Base-by-base conservation (phyloP, 2,797 vertebrate species). In the Micromesistius poutassou region DNA sequence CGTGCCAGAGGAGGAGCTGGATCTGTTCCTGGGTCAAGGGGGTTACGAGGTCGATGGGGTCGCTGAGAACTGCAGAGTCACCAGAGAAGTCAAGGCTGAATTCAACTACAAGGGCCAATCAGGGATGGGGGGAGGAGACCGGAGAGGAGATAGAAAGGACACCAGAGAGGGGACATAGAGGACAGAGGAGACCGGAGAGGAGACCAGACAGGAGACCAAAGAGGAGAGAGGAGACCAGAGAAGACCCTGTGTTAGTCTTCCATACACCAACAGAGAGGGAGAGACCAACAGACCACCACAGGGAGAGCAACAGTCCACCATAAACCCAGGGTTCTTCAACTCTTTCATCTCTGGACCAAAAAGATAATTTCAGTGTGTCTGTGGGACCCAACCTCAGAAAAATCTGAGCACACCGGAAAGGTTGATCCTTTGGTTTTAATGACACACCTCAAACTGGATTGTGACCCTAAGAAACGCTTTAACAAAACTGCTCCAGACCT, bases 71-170 rank as follows among this genome's bases (percentile, higher is more conserved):
- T 93, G 95, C 91, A 87, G 93, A 95, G 91, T 97, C 94, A 83
- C 95, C 97, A 92, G 96, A 98, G 87, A 95, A 81, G 87, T 97
- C 95, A 87, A 79, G 90, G 87, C 87, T 82, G 83, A 80, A 80
- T 30, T 96, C 68, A 71, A 74, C 76, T 78, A 62, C 55, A 22
- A n/a, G 62, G n/a, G n/a, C 55, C 55, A 62, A 68, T 62, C 19
- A 74, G 33, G 33, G 71, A 75, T 3, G 12, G 12, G 12, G 31
- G 2, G 70, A 30, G 70, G 28, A 71, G 70, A 33, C 30, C n/a
- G 14, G 30, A 31, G 68, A 71, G 7, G 4, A 82, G 50, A 80
- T 4, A 55, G 55, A 50, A 1, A 62, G 55, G 55, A 62, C 5
- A 62, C 55, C 55, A 62, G 6, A 81, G 0, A 73, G 36, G 3